These are phyloP conservation scores for Limnephilus rhombicus DNA, from an alignment of 2,888 invertebrate genomes.

Conservation along the genomic window DNA sequence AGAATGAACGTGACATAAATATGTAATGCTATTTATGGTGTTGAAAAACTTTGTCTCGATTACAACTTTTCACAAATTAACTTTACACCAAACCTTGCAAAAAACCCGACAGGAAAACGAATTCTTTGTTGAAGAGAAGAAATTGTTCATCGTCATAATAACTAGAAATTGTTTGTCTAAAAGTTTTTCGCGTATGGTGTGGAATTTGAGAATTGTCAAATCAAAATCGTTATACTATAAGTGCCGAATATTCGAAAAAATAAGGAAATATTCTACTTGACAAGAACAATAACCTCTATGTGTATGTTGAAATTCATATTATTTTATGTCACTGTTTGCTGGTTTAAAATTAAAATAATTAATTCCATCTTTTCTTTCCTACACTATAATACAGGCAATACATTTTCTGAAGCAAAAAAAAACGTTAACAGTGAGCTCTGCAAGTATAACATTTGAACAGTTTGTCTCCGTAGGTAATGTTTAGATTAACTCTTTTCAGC, in stretches of 20 bases:
- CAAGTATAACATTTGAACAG: no score
- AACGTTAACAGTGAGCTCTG: no score
- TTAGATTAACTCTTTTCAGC: no score
- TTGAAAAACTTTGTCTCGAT: slow-evolving; percentile 1
- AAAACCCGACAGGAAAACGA: background rate
- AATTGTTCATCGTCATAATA: background rate
- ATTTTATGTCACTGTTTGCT: no score
- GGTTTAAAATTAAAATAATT: no score
- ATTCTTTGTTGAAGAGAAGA: background rate
- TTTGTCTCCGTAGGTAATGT: no score
- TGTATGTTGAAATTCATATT: no score
- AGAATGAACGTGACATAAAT: background rate
- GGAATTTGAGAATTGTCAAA: background rate
- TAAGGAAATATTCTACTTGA: background rate
- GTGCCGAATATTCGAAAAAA: background rate
- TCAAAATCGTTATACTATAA: background rate
- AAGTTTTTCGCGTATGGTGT: background rate
- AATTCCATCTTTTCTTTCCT: no score
- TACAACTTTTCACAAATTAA: background rate
- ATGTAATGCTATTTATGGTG: background rate
- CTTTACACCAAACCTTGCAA: background rate
- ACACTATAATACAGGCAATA: no score
- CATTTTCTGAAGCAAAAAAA: no score
- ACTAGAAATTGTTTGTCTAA: background rate
- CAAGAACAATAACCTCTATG: no score